Evolutionary conservation across 1,140 invertebrate species (phyloP).

Genomic region (Apis cerana): DNA sequence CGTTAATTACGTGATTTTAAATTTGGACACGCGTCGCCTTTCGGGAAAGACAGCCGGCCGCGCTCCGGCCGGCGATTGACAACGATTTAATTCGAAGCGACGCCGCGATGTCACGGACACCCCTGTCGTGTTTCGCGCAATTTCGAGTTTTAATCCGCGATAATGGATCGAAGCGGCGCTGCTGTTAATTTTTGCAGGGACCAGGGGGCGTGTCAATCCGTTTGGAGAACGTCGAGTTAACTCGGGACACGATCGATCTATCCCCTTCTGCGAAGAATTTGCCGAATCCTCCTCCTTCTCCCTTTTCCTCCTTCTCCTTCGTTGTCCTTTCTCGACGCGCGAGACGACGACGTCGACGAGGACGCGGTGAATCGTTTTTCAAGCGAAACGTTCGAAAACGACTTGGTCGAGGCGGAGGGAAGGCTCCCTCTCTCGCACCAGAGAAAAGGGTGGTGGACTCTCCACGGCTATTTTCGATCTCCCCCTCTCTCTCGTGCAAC

Average conservation of each 20-base stretch:
- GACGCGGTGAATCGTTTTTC: conserved; percentile 61
- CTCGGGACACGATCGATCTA: no score
- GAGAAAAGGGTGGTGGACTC: conserved; percentile 49
- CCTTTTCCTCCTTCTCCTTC: no score
- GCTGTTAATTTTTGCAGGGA: conserved; percentile 21
- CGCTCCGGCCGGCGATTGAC: not conserved
- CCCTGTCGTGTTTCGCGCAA: not conserved
- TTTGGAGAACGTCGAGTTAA: no score
- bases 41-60: not conserved
- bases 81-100: conserved; percentile 38
- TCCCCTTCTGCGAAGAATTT: not conserved
- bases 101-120: not conserved
- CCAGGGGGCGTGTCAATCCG: conserved; percentile 34
- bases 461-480: conserved; percentile 62
- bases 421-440: conserved; percentile 45
- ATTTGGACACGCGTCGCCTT: conserved; percentile 1
- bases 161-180: not conserved
- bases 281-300: no score
- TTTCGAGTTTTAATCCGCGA: conserved; percentile 30
- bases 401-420: conserved; percentile 57
- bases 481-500: not conserved
- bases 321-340: no score
- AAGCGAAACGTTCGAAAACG: conserved; percentile 68
- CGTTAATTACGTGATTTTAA: conserved; percentile 23
- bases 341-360: no score